These are phyloP conservation scores for Pristionchus mayeri DNA, from an alignment of 2,888 invertebrate genomes.

Conservation along the genomic window DNA sequence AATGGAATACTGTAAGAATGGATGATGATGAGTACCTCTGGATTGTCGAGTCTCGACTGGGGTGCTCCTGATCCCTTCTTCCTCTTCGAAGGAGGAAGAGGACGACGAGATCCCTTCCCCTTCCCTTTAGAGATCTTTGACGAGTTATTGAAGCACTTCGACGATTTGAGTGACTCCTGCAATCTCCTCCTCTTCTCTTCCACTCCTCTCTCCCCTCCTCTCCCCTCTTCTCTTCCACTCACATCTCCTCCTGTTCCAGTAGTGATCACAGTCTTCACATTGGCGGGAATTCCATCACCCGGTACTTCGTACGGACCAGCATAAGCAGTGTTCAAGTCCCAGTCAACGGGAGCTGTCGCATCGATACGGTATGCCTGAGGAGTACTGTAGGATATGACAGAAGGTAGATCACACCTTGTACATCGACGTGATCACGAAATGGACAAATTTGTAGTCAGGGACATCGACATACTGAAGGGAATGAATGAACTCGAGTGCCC, in stretches of 20 bases:
- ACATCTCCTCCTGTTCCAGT: conserved; percentile 16
- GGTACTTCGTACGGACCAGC: conserved; percentile 59
- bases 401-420: conserved; percentile 53
- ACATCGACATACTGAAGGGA: conserved; percentile 59
- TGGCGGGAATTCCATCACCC: conserved; percentile 54
- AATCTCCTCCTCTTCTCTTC: too few relatives aligned
- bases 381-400: too few relatives aligned
- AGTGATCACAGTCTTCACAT: neutral
- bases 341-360: conserved; percentile 64
- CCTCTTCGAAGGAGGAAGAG: neutral
- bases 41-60: neutral
- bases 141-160: conserved; percentile 36
- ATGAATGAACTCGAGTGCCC: too few relatives aligned
- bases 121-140: neutral
- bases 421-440: conserved; percentile 61
- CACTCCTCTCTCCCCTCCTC: too few relatives aligned
- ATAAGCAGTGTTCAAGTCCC: conserved; percentile 61
- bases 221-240: neutral
- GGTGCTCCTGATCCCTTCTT: neutral
- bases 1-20: too few relatives aligned
- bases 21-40: neutral
- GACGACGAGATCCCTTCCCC: neutral
- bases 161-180: conserved; percentile 10
- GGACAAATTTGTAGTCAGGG: conserved; percentile 68
- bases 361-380: conserved; percentile 57